Evolutionary conservation across 2,797 vertebrate genomes (phyloP), one percentile per base, ranked within the genome.

Genomic region (Nannoperca australis): DNA sequence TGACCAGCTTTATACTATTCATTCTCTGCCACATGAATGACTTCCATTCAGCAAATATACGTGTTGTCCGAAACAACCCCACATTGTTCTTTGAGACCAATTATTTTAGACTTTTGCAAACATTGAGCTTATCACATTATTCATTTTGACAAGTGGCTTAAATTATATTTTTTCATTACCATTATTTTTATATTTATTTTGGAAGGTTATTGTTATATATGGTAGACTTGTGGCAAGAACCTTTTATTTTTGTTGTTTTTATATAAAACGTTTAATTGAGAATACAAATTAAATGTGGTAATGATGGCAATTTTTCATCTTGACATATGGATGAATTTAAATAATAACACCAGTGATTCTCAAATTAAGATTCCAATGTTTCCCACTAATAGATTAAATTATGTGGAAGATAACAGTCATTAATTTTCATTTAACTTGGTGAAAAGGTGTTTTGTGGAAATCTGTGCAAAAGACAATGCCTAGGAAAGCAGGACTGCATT

Each of bases 361-460:
- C 50, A 79, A 81, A 86, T 78, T 70, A 85, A 47, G 42, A 77
- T 70, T 81, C 70, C 30, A 70, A 11, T 56, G 78, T 79, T 83
- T 68, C 36, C 32, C 38, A 34, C 62, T 73, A 76, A 82, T 79
- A 76, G 70, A 73, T 84, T 84, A 24, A 87, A 85, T 73, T 78
- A 63, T 60, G 51, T 62, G 72, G 62, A 79, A 81, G 85, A 90
- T 86, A 85, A 78, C 71, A 76, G 79, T 79, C 76, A 87, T 90
- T 91, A 50, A 91, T 91, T 90, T 81, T 20, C 51, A 88, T 88
- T 88, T 76, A 50, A 51, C 14, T 12, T 14, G 1, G 47, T 34
- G 59, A 49, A 60, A 66, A 71, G n/a, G 61, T 64, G 73, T 66
- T 67, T 51, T 20, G n/a, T 54, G 22, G 56, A 82, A 82, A 68